These are phyloP conservation scores for Synanthedon formicaeformis DNA, from an alignment of 2,888 invertebrate genomes.

Conservation along the genomic window DNA sequence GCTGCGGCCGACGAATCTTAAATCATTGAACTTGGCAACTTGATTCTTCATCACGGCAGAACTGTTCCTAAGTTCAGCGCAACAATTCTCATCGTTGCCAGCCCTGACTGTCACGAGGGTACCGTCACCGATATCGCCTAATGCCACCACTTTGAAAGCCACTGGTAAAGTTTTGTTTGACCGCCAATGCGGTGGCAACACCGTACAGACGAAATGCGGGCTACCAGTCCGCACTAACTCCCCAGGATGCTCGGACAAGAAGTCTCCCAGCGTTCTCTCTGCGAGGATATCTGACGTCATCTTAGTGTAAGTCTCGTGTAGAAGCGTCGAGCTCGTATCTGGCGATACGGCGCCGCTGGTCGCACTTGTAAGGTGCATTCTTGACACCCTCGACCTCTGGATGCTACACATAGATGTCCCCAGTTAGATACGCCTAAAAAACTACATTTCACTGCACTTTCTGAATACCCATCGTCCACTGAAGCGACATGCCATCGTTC, in stretches of 20 bases:
- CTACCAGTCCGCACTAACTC: slow-evolving; percentile 93
- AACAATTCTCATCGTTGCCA: slow-evolving; percentile 98
- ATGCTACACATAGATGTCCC: slow-evolving; percentile 62
- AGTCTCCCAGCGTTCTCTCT: slow-evolving; percentile 87
- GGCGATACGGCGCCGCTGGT: slow-evolving; percentile 74
- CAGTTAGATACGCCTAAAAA: slow-evolving; percentile 15
- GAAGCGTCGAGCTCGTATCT: slow-evolving; percentile 77
- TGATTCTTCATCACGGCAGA: slow-evolving; percentile 98
- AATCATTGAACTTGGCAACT: slow-evolving; percentile 98
- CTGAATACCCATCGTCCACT: slow-evolving; percentile 32
- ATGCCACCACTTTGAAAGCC: slow-evolving; percentile 95
- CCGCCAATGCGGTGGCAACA: slow-evolving; percentile 95
- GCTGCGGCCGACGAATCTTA: slow-evolving; percentile 97
- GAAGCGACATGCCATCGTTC: slow-evolving; percentile 24
- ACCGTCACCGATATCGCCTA: slow-evolving; percentile 95
- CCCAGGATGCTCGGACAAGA: slow-evolving; percentile 90
- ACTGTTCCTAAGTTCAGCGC: slow-evolving; percentile 94
- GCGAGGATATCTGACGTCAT: slow-evolving; percentile 92
- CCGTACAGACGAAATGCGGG: slow-evolving; percentile 95
- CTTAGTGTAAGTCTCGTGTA: slow-evolving; percentile 87
- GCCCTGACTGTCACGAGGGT: slow-evolving; percentile 95
- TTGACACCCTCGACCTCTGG: slow-evolving; percentile 61
- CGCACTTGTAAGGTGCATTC: slow-evolving; percentile 68
- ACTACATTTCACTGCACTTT: slow-evolving; percentile 47
- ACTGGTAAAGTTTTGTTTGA: slow-evolving; percentile 98